Evolutionary conservation across 2,797 vertebrate species (phyloP).

Genomic region (Chelmon rostratus): DNA sequence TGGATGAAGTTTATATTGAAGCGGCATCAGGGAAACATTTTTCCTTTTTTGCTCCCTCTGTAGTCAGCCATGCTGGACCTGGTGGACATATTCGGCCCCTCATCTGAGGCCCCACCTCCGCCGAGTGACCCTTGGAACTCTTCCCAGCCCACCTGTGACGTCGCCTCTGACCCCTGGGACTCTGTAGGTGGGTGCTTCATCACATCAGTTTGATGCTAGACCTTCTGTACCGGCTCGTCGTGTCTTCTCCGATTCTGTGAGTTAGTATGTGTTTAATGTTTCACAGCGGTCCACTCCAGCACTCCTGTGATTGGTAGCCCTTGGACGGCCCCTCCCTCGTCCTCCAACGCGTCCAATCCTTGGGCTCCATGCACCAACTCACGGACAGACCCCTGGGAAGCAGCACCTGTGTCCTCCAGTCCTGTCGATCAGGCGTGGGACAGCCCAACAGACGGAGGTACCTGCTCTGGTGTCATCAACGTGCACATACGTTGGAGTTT

Average conservation of each 20-base stretch:
- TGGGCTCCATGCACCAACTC: conserved; percentile 76
- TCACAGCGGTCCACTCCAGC: conserved; percentile 72
- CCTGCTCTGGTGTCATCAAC: not conserved
- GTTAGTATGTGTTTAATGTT: not conserved
- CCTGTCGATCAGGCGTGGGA: conserved; percentile 75
- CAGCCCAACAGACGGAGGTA: conserved; percentile 73
- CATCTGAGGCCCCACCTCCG: conserved; percentile 78
- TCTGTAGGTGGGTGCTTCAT: conserved; percentile 79
- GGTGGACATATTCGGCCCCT: conserved; percentile 90
- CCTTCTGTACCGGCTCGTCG: not conserved
- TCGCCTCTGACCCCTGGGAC: conserved; percentile 84
- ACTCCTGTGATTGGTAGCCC: conserved; percentile 78
- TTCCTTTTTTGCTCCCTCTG: conserved; percentile 34
- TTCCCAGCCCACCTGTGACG: conserved; percentile 57
- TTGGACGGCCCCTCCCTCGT: conserved; percentile 74
- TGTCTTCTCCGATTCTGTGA: not conserved
- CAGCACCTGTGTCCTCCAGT: conserved; percentile 57
- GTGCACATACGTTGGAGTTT: not conserved
- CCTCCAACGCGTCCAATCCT: conserved; percentile 71
- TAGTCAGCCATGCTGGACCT: conserved; percentile 94
- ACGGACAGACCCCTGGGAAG: conserved; percentile 78
- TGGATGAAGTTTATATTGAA: no score
- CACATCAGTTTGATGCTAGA: not conserved
- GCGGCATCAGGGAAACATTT: not conserved
- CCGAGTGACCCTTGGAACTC: conserved; percentile 89